A percentile compares a stretch with the other conserved stretches of the same genome.
Evolutionary conservation across 2,113 vertebrate species (phyloP).

Genomic region (Capreolus pygargus): DNA sequence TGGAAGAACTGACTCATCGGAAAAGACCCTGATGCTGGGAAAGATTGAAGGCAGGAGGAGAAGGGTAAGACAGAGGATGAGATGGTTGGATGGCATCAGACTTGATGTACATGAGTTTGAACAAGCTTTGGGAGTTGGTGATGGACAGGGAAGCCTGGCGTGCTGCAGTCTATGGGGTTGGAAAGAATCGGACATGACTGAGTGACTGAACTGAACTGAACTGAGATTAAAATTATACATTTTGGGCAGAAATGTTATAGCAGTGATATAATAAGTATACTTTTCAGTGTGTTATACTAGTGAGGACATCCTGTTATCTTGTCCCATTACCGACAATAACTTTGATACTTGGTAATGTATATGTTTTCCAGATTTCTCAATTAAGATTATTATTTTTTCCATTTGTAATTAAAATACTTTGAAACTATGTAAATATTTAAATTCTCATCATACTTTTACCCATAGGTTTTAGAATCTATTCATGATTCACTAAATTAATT

Average conservation of each 20-base stretch:
- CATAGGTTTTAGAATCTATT: not conserved
- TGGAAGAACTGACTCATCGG: not conserved
- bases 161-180: not conserved
- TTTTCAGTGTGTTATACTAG: not conserved
- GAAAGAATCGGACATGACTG: fast-evolving
- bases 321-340: not conserved
- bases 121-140: not conserved
- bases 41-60: not conserved
- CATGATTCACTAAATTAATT: not conserved
- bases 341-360: not conserved
- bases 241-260: not conserved
- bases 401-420: not conserved
- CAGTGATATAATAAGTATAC: not conserved
- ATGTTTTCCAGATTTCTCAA: not conserved
- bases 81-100: not conserved
- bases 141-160: not conserved
- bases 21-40: not conserved
- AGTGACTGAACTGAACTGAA: not conserved
- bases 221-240: not conserved
- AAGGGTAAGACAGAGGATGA: not conserved
- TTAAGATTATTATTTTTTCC: not conserved
- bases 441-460: not conserved
- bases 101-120: not conserved
- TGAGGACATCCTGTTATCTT: not conserved
- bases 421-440: not conserved